Base-by-base conservation (phyloP, 2,113 vertebrate genomes). In the Piaya cayana region DNA sequence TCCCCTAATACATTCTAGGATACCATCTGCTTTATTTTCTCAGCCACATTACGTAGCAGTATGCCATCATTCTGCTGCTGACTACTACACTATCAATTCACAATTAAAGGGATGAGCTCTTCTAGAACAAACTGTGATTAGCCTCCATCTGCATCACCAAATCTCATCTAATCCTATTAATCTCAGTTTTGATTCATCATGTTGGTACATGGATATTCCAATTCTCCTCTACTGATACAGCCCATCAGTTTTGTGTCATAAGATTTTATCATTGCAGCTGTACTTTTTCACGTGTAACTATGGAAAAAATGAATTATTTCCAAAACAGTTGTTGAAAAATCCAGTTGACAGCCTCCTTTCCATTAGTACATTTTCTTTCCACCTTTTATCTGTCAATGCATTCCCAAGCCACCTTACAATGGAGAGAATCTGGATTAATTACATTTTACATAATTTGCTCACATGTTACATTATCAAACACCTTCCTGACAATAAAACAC, bases 161-260 rank as follows among this genome's bases (percentile, higher is more conserved):
- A 70, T 68, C 74, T 69, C 77, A 83, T 14, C 53, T 50, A 22
- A n/a, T 69, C 79, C 64, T 37, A 18, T 34, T 52, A 34, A 82
- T 23, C 32, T 47, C 67, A 29, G 22, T 50, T 87, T 82, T 50
- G 58, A 62, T 65, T 90, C 42, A 65, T 45, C 56, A 21, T 74
- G 52, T 39, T 22, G 56, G 78, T 32, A 45, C 47, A 11, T 1
- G 30, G 56, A 45, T 42, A 82, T 56, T 85, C 53, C 62, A 55
- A 29, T 50, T 39, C 34, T 68, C 30, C 32, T 25, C 39, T n/a
- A 47, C 26, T 5, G 19, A 68, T 15, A 71, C 22, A 60, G 39
- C 13, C 47, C 20, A 47, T 8, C 2, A 2, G 27, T 37, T 88
- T 17, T 27, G 59, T 25, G 18, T 16, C 1, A 0, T 10, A 42